A percentile compares a stretch with the other conserved stretches of the same genome.
Evolutionary conservation across 2,888 invertebrate species (phyloP).

Genomic region (Orthonychiurus folsomi): DNA sequence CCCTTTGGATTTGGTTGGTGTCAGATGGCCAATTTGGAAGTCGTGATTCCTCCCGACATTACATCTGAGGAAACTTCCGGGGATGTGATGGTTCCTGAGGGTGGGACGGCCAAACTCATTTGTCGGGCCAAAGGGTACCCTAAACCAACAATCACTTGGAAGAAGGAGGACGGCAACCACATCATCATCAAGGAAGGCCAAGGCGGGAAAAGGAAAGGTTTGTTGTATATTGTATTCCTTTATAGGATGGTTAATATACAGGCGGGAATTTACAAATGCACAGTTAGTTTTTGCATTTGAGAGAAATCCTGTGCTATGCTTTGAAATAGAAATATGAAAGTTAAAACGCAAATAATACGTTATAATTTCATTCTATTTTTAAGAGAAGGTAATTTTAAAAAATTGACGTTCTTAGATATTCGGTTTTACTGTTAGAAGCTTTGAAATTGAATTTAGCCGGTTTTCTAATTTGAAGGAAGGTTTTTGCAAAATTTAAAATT

Average conservation of each 20-base stretch:
- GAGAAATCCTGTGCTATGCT: neutral
- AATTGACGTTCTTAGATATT: too few relatives aligned
- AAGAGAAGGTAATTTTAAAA: too few relatives aligned
- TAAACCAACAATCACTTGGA: constrained; percentile 74
- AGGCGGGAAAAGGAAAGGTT: constrained; percentile 65
- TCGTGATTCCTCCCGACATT: constrained; percentile 84
- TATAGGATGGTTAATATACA: too few relatives aligned
- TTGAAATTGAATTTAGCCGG: too few relatives aligned
- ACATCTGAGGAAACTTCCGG: constrained; percentile 82
- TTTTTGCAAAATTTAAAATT: too few relatives aligned
- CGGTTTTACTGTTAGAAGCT: too few relatives aligned
- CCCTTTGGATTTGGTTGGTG: too few relatives aligned
- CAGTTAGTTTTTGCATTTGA: neutral
- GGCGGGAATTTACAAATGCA: neutral
- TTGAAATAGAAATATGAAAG: too few relatives aligned
- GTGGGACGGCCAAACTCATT: constrained; percentile 74
- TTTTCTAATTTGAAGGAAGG: too few relatives aligned
- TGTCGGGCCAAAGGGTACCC: constrained; percentile 79
- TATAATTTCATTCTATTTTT: too few relatives aligned
- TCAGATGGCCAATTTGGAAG: constrained; percentile 77
- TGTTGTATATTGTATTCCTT: constrained; percentile 40
- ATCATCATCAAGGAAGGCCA: constrained; percentile 66
- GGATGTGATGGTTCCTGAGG: constrained; percentile 90
- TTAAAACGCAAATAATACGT: too few relatives aligned
- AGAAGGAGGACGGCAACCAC: constrained; percentile 73